A percentile compares a stretch with the other conserved stretches of the same genome.
These are phyloP conservation scores for Helicolenus hilgendorfi DNA, from an alignment of 2,797 vertebrate species.

Conservation along the genomic window DNA sequence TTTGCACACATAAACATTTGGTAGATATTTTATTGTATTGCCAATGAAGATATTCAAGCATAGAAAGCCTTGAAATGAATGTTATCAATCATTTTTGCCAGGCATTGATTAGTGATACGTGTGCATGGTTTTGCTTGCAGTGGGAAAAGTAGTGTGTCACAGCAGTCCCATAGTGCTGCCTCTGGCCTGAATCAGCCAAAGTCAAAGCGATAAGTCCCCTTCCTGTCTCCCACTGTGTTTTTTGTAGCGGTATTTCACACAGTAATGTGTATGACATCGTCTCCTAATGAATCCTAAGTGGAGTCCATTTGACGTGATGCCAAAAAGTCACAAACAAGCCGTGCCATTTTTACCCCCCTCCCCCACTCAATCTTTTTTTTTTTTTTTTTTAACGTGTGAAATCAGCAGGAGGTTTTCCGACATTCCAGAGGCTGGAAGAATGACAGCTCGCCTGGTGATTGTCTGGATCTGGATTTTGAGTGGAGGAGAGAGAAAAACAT, in stretches of 20 bases:
- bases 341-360: not conserved
- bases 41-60: not conserved
- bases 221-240: constrained; percentile 46
- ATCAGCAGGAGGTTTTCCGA: constrained; percentile 70
- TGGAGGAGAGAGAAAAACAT: constrained; percentile 66
- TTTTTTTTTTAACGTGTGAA: constrained; percentile 41
- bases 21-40: not conserved
- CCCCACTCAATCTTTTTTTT: not conserved
- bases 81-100: not conserved
- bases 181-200: constrained; percentile 67
- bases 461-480: constrained; percentile 76
- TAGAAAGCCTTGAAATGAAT: not conserved
- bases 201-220: constrained; percentile 56
- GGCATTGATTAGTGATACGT: not conserved
- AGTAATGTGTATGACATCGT: constrained; percentile 20
- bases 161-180: constrained; percentile 13
- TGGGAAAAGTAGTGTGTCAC: not conserved
- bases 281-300: constrained; percentile 29
- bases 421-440: constrained; percentile 81
- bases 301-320: constrained; percentile 11
- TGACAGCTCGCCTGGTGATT: constrained; percentile 85
- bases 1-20: not conserved
- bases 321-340: constrained; percentile 37
- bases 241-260: constrained; percentile 20
- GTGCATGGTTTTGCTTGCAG: not conserved